phyloP scores from a whole-genome alignment of 2,113 vertebrate species.

The Pandion haliaetus region DNA sequence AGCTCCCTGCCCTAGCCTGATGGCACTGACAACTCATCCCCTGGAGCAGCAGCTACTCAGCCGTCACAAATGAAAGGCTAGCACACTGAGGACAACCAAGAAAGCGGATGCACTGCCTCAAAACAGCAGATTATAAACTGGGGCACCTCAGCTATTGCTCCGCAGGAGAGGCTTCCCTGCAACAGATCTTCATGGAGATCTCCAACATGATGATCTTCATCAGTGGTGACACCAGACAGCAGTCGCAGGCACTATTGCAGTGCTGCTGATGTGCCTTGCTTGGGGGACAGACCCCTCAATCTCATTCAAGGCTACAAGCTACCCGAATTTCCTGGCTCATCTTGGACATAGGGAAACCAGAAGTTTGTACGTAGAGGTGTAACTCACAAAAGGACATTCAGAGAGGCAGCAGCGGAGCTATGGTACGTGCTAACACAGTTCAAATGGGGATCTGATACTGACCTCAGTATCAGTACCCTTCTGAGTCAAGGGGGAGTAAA shows the following conservation, averaged over 20 bases:
- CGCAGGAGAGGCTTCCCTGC: background rate
- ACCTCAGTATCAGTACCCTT: background rate
- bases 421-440: background rate
- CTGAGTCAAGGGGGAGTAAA: background rate
- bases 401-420: background rate
- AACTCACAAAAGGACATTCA: background rate
- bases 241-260: background rate
- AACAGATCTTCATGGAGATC: background rate
- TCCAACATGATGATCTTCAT: background rate
- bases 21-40: background rate
- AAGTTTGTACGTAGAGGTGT: background rate
- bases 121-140: background rate
- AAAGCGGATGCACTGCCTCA: background rate
- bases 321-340: background rate
- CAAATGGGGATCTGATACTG: background rate
- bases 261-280: background rate
- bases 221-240: background rate
- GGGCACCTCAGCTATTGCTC: background rate
- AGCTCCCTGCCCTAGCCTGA: background rate
- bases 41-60: background rate
- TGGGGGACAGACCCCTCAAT: background rate
- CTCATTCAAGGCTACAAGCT: background rate
- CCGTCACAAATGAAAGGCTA: background rate
- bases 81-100: background rate
- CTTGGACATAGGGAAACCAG: background rate